A percentile compares a stretch with the other conserved stretches of the same genome.
Conservation (phyloP, 2,797 vertebrate genomes). For the Ciconia nigra region DNA sequence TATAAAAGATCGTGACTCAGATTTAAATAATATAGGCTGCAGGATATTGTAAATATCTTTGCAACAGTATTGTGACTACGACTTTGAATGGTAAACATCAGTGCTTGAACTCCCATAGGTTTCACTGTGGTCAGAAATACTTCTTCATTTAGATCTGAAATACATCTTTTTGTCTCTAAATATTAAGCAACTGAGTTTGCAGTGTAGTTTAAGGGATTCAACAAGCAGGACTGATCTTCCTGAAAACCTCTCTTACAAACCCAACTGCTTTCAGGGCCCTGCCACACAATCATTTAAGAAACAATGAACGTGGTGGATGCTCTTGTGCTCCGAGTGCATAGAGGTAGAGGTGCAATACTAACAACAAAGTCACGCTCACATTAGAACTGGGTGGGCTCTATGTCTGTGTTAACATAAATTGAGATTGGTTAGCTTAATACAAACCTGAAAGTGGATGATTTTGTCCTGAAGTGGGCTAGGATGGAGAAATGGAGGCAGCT, state of each 20-base stretch:
- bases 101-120: background rate
- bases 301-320: background rate
- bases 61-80: background rate
- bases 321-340: accelerated
- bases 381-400: accelerated
- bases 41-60: background rate
- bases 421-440: background rate
- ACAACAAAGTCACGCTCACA: background rate
- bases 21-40: background rate
- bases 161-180: background rate
- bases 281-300: background rate
- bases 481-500: background rate
- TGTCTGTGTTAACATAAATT: background rate
- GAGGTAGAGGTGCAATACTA: background rate
- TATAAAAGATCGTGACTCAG: background rate
- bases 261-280: background rate
- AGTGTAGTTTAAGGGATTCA: background rate
- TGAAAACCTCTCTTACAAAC: background rate
- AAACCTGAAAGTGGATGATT: background rate
- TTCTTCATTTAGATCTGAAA: background rate
- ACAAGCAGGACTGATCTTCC: background rate
- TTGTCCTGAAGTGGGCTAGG: background rate
- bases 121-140: background rate
- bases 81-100: background rate
- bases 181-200: background rate